Percentiles rank a stretch among this genome's conserved stretches.
Conservation (phyloP, 2,797 vertebrate species). For the Gallinago solitaria region DNA sequence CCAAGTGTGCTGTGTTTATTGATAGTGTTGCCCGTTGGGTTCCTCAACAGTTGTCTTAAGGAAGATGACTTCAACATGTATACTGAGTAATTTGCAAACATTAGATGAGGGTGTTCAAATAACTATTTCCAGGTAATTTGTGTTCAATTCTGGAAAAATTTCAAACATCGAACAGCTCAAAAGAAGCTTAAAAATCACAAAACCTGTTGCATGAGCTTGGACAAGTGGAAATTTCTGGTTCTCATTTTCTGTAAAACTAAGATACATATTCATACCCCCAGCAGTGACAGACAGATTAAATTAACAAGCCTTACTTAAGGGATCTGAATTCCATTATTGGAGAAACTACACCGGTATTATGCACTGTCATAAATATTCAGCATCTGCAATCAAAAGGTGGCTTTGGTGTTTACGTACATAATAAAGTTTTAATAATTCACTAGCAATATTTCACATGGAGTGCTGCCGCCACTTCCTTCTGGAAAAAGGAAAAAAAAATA, state of each 20-base stretch:
- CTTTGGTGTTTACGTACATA: conserved; percentile 32
- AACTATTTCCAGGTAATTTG: neutral
- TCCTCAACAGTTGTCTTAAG: neutral
- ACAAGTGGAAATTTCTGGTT: neutral
- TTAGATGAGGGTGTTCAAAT: neutral
- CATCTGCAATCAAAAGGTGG: conserved; percentile 37
- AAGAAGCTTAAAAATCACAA: neutral
- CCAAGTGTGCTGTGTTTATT: neutral
- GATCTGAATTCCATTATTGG: conserved; percentile 21
- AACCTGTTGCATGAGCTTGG: neutral
- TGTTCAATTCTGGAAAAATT: neutral
- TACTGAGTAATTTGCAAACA: neutral
- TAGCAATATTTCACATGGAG: neutral
- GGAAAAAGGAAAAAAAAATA: neutral
- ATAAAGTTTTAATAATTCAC: conserved; percentile 57
- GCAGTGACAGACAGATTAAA: conserved; percentile 39
- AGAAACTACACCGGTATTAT: conserved; percentile 17
- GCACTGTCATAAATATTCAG: conserved; percentile 53
- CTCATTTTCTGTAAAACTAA: neutral
- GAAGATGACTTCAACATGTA: neutral
- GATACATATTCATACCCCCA: neutral
- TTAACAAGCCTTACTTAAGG: neutral
- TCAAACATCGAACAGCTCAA: neutral
- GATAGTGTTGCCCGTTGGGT: accelerated
- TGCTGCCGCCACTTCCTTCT: neutral